phyloP scores from a whole-genome alignment of 2,888 invertebrate genomes.

The Spialia ferax region DNA sequence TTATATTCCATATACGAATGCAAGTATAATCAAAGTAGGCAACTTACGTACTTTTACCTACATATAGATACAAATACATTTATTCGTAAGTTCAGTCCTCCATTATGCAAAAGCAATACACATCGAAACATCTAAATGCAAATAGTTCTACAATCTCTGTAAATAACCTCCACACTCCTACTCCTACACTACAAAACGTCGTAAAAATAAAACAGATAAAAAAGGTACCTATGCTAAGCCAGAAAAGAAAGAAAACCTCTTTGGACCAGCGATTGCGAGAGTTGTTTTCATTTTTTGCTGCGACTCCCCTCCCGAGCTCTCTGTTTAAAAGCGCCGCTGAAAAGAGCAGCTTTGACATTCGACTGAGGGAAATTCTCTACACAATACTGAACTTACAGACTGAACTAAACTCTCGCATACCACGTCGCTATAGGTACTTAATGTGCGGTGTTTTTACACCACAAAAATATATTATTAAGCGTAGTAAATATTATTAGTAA shows the following conservation, averaged over 20 bases:
- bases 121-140: neutral
- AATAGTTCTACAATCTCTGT: neutral
- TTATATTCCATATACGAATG: no score
- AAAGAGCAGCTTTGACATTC: neutral
- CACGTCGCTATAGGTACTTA: no score
- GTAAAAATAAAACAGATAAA: slow-evolving; percentile 11
- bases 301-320: neutral
- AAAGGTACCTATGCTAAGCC: neutral
- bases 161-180: neutral
- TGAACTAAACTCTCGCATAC: no score
- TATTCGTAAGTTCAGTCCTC: no score
- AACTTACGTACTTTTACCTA: no score
- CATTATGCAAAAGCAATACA: no score
- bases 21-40: no score
- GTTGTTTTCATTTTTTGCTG: slow-evolving; percentile 6
- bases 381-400: no score
- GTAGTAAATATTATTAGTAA: no score
- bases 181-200: neutral
- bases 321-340: neutral
- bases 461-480: no score
- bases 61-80: no score
- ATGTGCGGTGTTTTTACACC: no score
- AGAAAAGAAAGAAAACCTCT: slow-evolving; percentile 16
- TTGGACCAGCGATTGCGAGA: neutral
- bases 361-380: neutral